phyloP scores from a whole-genome alignment of 2,888 invertebrate genomes.

The Lingula anatina region DNA sequence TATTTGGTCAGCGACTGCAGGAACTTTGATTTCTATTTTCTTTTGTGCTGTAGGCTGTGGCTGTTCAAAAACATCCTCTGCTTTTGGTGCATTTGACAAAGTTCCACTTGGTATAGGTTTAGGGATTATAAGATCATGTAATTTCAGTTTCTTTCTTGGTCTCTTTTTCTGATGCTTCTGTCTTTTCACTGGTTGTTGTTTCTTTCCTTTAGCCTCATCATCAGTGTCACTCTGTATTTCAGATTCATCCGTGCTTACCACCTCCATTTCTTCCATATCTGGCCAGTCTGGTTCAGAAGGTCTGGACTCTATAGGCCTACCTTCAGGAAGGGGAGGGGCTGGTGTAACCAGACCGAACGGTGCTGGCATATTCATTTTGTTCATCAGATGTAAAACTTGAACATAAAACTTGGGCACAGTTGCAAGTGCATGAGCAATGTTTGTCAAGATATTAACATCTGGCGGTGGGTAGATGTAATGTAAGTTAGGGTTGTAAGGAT shows the following conservation, averaged over 20 bases:
- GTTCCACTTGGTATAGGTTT: conserved; percentile 8
- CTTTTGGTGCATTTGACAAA: not conserved
- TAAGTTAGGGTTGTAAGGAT: conserved; percentile 45
- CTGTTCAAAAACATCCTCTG: conserved; percentile 31
- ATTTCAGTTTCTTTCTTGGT: not conserved
- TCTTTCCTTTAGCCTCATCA: conserved; percentile 4
- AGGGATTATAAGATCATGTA: conserved; percentile 28
- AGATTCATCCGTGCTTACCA: conserved; percentile 57
- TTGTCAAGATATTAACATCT: conserved; percentile 66
- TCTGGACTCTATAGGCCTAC: not conserved
- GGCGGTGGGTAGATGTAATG: conserved; percentile 76
- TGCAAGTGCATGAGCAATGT: conserved; percentile 72
- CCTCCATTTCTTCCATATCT: conserved; percentile 25
- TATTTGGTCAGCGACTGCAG: not conserved
- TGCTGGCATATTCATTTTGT: conserved; percentile 82
- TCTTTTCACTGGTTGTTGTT: conserved; percentile 6
- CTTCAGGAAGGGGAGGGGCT: conserved; percentile 23
- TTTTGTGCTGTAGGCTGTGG: conserved; percentile 35
- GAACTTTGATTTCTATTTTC: conserved; percentile 3
- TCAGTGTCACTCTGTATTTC: conserved; percentile 65
- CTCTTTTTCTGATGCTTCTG: not conserved
- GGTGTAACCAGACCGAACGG: conserved; percentile 63
- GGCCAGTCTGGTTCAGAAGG: not conserved
- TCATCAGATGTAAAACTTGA: conserved; percentile 81
- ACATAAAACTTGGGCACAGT: conserved; percentile 77